Conservation (phyloP, 1,140 invertebrate genomes). For the Temnothorax longispinosus region DNA sequence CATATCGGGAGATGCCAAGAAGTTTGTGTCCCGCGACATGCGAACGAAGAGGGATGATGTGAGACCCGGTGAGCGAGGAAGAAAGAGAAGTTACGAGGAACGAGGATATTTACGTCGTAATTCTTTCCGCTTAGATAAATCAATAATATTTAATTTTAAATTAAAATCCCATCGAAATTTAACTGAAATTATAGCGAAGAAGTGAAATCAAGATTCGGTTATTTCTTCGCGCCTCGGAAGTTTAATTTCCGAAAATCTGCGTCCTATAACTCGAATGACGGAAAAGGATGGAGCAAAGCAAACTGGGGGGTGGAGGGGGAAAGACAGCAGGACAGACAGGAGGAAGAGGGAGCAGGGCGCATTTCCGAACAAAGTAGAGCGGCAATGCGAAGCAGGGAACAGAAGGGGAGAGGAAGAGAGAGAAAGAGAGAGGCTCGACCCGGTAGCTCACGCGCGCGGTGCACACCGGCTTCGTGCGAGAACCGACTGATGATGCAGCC, state of each 20-base stretch:
- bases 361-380: conserved; percentile 18
- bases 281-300: neutral
- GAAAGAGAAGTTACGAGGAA: neutral
- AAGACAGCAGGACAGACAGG: neutral
- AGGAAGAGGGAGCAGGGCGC: neutral
- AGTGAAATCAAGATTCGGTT: neutral
- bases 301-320: neutral
- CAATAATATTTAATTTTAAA: neutral
- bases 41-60: neutral
- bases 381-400: neutral
- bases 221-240: neutral
- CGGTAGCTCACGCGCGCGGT: conserved; percentile 37
- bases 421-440: neutral
- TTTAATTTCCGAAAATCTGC: conserved; percentile 19
- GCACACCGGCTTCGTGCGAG: conserved; percentile 65
- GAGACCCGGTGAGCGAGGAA: neutral
- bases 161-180: neutral
- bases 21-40: conserved; percentile 52
- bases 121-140: neutral
- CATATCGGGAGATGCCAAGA: conserved; percentile 52
- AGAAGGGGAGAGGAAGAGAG: neutral
- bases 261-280: neutral
- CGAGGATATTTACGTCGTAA: neutral
- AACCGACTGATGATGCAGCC: conserved; percentile 71
- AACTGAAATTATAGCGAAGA: too few species aligned